Percentiles rank a stretch among this genome's conserved stretches.
Evolutionary conservation across 2,888 invertebrate genomes (phyloP).

Genomic region (Caenorhabditis uteleia): DNA sequence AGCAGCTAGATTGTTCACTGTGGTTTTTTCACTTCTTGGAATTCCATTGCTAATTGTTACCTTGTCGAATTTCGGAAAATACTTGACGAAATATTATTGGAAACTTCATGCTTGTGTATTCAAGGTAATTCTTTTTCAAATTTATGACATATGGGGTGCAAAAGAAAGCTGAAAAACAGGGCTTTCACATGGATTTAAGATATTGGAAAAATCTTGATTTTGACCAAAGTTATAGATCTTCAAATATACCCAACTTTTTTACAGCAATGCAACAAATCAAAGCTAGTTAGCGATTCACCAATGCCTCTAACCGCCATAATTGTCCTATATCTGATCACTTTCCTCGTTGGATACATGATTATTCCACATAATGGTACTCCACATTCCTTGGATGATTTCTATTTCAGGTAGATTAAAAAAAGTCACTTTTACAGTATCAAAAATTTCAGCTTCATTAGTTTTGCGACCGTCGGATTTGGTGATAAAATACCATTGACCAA

Average conservation of each 20-base stretch:
- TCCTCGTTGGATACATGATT: slow-evolving; percentile 27
- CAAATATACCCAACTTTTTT: no score
- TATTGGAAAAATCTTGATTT: no score
- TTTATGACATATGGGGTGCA: slow-evolving; percentile 10
- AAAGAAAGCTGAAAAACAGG: no score
- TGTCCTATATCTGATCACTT: slow-evolving; percentile 37
- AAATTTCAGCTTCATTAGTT: slow-evolving; percentile 51
- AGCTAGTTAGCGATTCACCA: slow-evolving; percentile 37
- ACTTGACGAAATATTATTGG: slow-evolving; percentile 36
- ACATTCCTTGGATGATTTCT: slow-evolving; percentile 40
- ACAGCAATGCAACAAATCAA: slow-evolving; percentile 11
- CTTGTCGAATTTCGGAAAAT: slow-evolving; percentile 45
- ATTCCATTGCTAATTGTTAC: slow-evolving; percentile 44
- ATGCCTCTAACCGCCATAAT: slow-evolving; percentile 41
- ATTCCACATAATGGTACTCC: slow-evolving; percentile 41
- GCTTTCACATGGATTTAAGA: no score
- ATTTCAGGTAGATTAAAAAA: slow-evolving; percentile 40
- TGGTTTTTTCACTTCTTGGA: slow-evolving; percentile 48
- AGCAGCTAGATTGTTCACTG: slow-evolving; percentile 40
- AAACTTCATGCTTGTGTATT: slow-evolving; percentile 7
- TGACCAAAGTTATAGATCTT: no score
- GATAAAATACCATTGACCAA: slow-evolving; percentile 41
- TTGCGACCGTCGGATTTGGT: slow-evolving; percentile 56
- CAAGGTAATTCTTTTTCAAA: slow-evolving; percentile 2
- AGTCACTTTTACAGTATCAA: not conserved